Percentiles rank a stretch among this genome's conserved stretches.
phyloP scores from a whole-genome alignment of 2,888 invertebrate genomes.

The Protodeltote pygarga region DNA sequence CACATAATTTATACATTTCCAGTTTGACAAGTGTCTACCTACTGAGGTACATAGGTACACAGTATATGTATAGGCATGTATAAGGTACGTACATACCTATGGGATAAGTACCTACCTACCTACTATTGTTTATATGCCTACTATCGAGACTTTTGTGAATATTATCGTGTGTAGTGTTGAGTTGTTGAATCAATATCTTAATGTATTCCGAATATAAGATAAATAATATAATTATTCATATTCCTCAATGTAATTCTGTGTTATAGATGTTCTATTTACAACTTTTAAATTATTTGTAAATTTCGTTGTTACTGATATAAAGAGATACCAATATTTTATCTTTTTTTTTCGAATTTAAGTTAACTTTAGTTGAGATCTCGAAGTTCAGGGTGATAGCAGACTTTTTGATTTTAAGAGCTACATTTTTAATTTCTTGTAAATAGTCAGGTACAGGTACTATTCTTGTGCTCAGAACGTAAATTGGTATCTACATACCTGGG shows the following conservation, averaged over 20 bases:
- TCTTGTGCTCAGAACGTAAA: no score
- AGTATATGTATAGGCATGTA: constrained; percentile 1
- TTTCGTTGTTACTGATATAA: constrained; percentile 45
- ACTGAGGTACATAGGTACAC: neutral
- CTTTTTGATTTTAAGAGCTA: no score
- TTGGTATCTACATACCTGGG: no score
- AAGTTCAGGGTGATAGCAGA: no score
- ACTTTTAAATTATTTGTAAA: constrained; percentile 44
- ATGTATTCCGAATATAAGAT: constrained; percentile 21
- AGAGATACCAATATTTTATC: constrained; percentile 19
- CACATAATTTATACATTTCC: no score
- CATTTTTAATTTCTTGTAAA: no score
- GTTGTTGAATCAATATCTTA: constrained; percentile 5
- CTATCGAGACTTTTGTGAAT: constrained; percentile 5
- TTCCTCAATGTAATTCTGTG: constrained; percentile 19
- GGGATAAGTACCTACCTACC: no score
- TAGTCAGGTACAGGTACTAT: no score
- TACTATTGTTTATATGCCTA: neutral
- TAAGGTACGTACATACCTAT: constrained; percentile 1
- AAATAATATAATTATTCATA: constrained; percentile 21
- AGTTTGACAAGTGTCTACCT: no score
- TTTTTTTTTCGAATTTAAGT: neutral
- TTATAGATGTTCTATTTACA: constrained; percentile 41
- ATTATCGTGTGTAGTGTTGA: constrained; percentile 10
- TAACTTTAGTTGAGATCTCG: no score